Evolutionary conservation across 2,888 invertebrate genomes (phyloP).

Genomic region (Andrena fulva): DNA sequence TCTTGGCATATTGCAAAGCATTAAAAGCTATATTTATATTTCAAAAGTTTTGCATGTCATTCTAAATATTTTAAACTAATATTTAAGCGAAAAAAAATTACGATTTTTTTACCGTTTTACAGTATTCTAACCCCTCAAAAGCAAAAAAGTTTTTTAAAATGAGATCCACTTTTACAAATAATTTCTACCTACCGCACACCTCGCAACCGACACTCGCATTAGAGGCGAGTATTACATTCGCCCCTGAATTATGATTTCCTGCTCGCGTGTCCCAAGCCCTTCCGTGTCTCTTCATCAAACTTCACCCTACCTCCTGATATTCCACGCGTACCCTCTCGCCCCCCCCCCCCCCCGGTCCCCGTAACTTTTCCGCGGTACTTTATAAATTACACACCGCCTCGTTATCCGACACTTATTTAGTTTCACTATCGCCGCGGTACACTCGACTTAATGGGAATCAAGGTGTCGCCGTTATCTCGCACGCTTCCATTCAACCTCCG

Average conservation of each 20-base stretch:
- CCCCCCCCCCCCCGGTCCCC: background rate
- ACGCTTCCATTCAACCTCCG: slow-evolving; percentile 35
- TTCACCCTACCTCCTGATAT: background rate
- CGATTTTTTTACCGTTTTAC: too few relatives aligned
- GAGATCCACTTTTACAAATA: background rate
- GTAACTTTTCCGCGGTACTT: slow-evolving; percentile 17
- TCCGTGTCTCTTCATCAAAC: background rate
- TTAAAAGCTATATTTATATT: too few relatives aligned
- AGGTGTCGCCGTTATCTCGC: slow-evolving; percentile 56
- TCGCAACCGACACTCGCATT: background rate
- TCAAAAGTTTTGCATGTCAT: too few relatives aligned
- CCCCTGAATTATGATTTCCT: background rate
- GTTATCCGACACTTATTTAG: slow-evolving; percentile 42
- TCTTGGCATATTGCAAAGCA: too few relatives aligned
- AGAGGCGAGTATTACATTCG: background rate
- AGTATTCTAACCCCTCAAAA: too few relatives aligned
- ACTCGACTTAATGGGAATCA: slow-evolving; percentile 49
- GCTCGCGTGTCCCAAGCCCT: background rate
- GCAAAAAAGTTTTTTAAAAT: too few relatives aligned
- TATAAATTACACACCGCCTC: slow-evolving; percentile 34
- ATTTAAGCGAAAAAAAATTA: too few relatives aligned
- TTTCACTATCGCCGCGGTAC: slow-evolving; percentile 2
- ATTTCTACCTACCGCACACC: background rate
- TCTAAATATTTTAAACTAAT: too few relatives aligned
- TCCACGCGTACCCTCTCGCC: background rate